These are phyloP conservation scores for Ennomos fuscantarius DNA, from an alignment of 2,888 invertebrate genomes.

Conservation along the genomic window DNA sequence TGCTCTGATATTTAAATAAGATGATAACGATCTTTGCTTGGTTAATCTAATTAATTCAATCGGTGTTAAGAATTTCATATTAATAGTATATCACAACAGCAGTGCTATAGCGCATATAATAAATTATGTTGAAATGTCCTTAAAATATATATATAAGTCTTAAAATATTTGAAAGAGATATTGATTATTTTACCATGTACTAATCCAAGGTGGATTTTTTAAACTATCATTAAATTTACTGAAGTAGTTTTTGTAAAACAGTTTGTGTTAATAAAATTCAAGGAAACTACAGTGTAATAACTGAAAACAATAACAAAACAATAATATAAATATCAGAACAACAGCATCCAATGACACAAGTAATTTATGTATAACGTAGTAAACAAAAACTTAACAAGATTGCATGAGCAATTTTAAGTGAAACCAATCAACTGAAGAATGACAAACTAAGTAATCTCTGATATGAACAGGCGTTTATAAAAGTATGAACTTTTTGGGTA, in stretches of 20 bases:
- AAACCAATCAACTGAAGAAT: slow-evolving; percentile 21
- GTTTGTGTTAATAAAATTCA: too few species aligned
- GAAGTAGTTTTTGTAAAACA: too few species aligned
- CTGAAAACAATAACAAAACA: too few species aligned
- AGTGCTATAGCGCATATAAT: too few species aligned
- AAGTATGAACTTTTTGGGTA: slow-evolving; percentile 16
- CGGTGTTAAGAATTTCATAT: slow-evolving; percentile 15
- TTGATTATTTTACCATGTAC: too few species aligned
- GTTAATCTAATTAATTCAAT: slow-evolving; percentile 34
- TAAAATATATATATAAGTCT: too few species aligned
- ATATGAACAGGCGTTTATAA: slow-evolving; percentile 19
- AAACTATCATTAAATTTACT: too few species aligned
- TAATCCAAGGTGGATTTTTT: too few species aligned
- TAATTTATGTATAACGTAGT: neutral
- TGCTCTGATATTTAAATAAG: slow-evolving; percentile 31
- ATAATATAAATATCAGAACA: too few species aligned
- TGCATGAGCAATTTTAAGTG: slow-evolving; percentile 16
- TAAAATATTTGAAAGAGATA: too few species aligned
- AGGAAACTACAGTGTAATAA: too few species aligned
- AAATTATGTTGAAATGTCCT: too few species aligned
- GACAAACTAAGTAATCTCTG: slow-evolving; percentile 21
- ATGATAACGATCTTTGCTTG: slow-evolving; percentile 26
- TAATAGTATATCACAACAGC: slow-evolving; percentile 3
- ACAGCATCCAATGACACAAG: neutral
- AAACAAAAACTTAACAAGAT: slow-evolving; percentile 19